Percentiles rank a stretch among this genome's conserved stretches.
Conservation (phyloP, 92 coral and sea anemone genomes). For the Parazoanthus darwini region DNA sequence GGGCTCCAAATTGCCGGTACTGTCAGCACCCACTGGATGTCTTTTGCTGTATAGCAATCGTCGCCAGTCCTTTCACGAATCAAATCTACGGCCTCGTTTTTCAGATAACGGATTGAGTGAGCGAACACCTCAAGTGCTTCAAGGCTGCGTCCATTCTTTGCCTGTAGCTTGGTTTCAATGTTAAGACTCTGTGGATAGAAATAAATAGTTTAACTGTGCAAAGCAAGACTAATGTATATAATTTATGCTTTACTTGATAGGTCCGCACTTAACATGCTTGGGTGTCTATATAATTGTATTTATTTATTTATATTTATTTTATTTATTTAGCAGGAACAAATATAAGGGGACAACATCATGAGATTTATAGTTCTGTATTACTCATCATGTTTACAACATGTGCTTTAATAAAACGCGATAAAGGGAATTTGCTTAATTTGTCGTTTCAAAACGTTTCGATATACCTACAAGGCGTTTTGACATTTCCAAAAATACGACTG, state of each 20-base stretch:
- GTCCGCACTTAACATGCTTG: not conserved
- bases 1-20: conserved; percentile 59
- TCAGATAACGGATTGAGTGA: conserved; percentile 57
- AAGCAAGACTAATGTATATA: not conserved
- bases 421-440: no score
- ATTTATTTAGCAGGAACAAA: no score
- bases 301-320: no score
- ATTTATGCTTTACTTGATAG: not conserved
- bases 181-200: conserved; percentile 14
- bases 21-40: conserved; percentile 63
- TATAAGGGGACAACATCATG: no score
- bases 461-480: no score
- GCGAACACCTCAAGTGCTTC: conserved; percentile 58
- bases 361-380: no score
- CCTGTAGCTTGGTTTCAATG: conserved; percentile 54
- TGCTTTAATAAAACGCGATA: no score
- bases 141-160: conserved; percentile 54
- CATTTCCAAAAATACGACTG: no score
- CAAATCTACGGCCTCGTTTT: conserved; percentile 47
- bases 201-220: not conserved
- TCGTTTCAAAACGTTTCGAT: no score
- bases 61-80: conserved; percentile 53
- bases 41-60: not conserved
- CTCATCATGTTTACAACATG: no score
- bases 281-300: not conserved